A percentile compares a stretch with the other conserved stretches of the same genome.
Evolutionary conservation across 2,888 invertebrate genomes (phyloP).

Genomic region (Chydorus sphaericus): DNA sequence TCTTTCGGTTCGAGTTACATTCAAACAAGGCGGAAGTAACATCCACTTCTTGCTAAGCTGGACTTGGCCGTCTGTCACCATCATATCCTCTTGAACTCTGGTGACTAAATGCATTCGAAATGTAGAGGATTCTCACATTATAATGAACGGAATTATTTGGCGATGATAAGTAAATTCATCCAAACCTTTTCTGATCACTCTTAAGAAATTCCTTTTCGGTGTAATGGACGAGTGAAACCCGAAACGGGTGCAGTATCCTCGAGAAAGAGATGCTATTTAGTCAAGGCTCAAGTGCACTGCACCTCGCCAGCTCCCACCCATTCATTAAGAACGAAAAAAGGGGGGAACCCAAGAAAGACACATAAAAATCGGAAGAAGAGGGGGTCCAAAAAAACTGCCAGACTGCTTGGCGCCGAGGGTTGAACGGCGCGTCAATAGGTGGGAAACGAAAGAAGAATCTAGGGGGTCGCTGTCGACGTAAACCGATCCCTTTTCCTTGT

Average conservation of each 20-base stretch:
- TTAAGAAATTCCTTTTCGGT: background rate
- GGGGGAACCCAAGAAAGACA: constrained; percentile 3
- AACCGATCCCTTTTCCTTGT: constrained; percentile 1
- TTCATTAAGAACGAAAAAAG: constrained; percentile 7
- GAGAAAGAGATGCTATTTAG: constrained; percentile 6
- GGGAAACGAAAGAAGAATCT: background rate
- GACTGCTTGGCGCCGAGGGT: constrained; percentile 12
- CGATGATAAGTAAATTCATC: no score
- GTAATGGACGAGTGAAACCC: constrained; percentile 1
- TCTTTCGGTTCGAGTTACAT: no score
- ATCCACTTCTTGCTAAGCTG: no score
- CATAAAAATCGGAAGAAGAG: constrained; percentile 1
- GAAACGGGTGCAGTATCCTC: no score
- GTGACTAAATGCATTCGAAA: no score
- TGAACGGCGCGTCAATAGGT: background rate
- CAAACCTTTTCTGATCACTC: no score
- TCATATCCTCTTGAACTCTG: no score
- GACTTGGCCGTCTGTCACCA: no score
- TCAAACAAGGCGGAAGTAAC: no score
- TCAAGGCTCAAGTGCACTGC: constrained; percentile 10
- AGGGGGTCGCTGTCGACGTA: constrained; percentile 2
- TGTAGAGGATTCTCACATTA: no score
- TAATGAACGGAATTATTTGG: no score
- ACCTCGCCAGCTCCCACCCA: constrained; percentile 7
- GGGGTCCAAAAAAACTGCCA: constrained; percentile 3